phyloP scores from a whole-genome alignment of 2,113 vertebrate genomes.

The Cichladusa arquata region DNA sequence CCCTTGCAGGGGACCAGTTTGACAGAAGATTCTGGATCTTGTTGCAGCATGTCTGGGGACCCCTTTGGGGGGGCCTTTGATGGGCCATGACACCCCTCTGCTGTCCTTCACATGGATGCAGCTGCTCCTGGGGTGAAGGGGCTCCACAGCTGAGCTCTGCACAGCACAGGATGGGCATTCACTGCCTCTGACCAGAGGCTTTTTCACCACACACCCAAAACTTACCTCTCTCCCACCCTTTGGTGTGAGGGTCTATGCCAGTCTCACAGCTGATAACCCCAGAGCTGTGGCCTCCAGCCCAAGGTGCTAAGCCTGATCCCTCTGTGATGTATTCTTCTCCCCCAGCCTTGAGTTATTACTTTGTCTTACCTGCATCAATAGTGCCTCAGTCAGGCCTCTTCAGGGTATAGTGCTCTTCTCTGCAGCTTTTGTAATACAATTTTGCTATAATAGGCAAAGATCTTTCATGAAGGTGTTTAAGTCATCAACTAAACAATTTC shows the following conservation, averaged over 20 bases:
- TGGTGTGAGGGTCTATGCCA: accelerated
- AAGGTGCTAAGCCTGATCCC: neutral
- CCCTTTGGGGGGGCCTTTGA: neutral
- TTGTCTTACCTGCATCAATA: neutral
- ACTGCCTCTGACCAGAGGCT: neutral
- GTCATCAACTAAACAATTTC: neutral
- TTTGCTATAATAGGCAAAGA: neutral
- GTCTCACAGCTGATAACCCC: neutral
- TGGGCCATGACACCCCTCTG: neutral
- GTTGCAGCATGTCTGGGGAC: neutral
- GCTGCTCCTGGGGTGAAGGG: neutral
- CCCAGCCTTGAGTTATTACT: neutral
- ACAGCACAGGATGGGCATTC: neutral
- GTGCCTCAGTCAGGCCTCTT: neutral
- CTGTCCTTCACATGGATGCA: neutral
- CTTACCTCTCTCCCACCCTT: neutral
- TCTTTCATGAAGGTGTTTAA: neutral
- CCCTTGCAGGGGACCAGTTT: neutral
- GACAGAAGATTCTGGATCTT: neutral
- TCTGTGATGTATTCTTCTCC: neutral
- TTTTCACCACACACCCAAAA: neutral
- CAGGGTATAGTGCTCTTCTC: neutral
- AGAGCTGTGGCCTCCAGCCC: neutral
- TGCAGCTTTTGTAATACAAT: neutral
- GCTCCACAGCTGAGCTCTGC: neutral